Evolutionary conservation across 2,888 invertebrate genomes (phyloP), one percentile per base, ranked within the genome.

Genomic region (Scaptomyza tumidula): DNA sequence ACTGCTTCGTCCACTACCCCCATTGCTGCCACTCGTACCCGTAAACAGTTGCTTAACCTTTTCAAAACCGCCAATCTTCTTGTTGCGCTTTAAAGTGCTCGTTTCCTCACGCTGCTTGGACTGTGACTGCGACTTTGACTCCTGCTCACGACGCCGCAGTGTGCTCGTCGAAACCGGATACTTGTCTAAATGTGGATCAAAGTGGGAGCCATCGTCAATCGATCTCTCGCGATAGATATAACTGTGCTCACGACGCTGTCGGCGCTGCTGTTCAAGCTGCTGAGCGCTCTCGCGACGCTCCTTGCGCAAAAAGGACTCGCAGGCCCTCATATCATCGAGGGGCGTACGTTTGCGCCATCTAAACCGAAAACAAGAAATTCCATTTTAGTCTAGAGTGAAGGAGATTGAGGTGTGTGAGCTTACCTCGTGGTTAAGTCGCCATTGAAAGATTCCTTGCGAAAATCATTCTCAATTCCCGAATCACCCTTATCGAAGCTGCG

Each of bases 381-480:
- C 9, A 10, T 35, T 35, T 33, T 16, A 35, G 11, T 13, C 19
- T 10, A 13, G 6, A 3, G 3, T 35, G 4, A 9, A 10, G 6
- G 10, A 2, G 27, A n/a, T 45, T 24, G 2, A 1, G 9, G 9
- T 13, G 13, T 45, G 27, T 6, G 2, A 11, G 29, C 29, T 65
- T 78, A 92, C 91, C 91, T 91, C 6, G 90, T 89, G 59, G 86
- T 90, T 27, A 94, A 90, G 64, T 94, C 94, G 16, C 93, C 93
- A 78, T 93, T 94, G 63, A 91, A 91, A 0, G 95, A 95, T 82
- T 96, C 96, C 71, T 96, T 94, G 55, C 96, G 94, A 83, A 95
- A 95, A 90, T 96, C 96, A 78, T 96, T 96, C 88, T 96, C 96
- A 72, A 96, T 96, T 0, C 96, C 96, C 0, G 96, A 96, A 92